These are phyloP conservation scores for Speoplatyrhinus poulsoni DNA, from an alignment of 2,113 vertebrate genomes.

Conservation along the genomic window DNA sequence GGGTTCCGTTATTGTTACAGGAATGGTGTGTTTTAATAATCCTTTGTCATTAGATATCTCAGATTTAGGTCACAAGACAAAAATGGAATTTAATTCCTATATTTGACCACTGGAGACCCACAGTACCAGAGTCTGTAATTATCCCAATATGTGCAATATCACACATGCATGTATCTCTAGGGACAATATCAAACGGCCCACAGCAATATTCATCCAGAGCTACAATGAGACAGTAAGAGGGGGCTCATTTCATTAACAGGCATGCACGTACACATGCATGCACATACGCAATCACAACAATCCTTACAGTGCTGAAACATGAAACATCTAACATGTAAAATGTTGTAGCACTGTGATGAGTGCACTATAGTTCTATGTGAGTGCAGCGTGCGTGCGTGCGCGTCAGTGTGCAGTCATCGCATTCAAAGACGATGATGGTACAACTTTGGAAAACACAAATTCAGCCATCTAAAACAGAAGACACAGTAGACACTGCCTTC, in stretches of 20 bases:
- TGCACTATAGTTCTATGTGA: too few species aligned
- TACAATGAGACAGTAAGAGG: slow-evolving; percentile 41
- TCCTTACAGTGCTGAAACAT: slow-evolving; percentile 29
- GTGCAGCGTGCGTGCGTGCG: too few species aligned
- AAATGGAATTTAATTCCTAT: background rate
- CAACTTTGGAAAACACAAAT: too few species aligned
- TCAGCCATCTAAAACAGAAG: too few species aligned
- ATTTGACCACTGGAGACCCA: slow-evolving; percentile 21
- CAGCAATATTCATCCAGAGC: slow-evolving; percentile 59
- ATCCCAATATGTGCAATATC: background rate
- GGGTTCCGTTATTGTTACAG: background rate
- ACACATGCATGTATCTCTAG: slow-evolving; percentile 11
- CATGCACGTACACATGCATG: slow-evolving; percentile 16
- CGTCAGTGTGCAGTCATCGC: too few species aligned
- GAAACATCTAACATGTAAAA: background rate
- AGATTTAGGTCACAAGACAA: slow-evolving; percentile 11
- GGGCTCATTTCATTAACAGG: slow-evolving; percentile 19
- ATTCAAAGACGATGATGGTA: too few species aligned
- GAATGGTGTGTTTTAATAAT: slow-evolving; percentile 21
- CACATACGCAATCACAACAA: slow-evolving; percentile 40
- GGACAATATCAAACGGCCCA: slow-evolving; percentile 49
- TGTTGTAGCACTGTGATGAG: too few species aligned
- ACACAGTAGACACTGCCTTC: too few species aligned
- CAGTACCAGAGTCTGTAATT: slow-evolving; percentile 28
- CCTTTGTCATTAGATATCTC: slow-evolving; percentile 32